Conservation (phyloP, 2,113 vertebrate genomes). For the Mesembrinibis cayennensis region DNA sequence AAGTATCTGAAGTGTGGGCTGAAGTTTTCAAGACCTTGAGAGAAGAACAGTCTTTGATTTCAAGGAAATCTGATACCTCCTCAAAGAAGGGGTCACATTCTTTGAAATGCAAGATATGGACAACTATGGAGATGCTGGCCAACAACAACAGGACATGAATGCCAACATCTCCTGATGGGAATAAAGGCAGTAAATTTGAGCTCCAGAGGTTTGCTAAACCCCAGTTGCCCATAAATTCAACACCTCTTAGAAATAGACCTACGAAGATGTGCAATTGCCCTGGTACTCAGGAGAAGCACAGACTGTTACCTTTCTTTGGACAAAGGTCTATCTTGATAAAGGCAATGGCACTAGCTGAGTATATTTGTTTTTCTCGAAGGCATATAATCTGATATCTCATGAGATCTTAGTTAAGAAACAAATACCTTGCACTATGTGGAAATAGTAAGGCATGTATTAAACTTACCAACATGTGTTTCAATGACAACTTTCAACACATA, state of each 20-base stretch:
- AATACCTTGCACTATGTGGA: background rate
- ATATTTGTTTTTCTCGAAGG: background rate
- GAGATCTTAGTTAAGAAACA: background rate
- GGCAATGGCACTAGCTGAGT: background rate
- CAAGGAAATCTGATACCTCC: slow-evolving; percentile 16
- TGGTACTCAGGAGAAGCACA: background rate
- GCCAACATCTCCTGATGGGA: background rate
- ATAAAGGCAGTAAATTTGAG: slow-evolving; percentile 8
- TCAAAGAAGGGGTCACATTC: slow-evolving; percentile 29
- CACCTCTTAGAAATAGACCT: background rate
- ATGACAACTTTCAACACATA: background rate
- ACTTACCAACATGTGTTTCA: background rate
- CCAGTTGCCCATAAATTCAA: background rate
- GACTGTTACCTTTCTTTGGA: background rate
- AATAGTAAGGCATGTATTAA: background rate
- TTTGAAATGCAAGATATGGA: slow-evolving; percentile 39
- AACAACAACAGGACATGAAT: slow-evolving; percentile 33
- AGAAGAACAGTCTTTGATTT: slow-evolving; percentile 28
- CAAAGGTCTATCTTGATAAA: background rate
- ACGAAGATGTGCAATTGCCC: background rate
- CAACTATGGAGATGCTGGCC: background rate
- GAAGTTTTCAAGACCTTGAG: slow-evolving; percentile 29
- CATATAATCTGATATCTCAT: background rate
- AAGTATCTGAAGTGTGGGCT: background rate
- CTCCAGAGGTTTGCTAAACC: background rate